Conservation (phyloP, 1,140 invertebrate species). For the Drosophila tristis region DNA sequence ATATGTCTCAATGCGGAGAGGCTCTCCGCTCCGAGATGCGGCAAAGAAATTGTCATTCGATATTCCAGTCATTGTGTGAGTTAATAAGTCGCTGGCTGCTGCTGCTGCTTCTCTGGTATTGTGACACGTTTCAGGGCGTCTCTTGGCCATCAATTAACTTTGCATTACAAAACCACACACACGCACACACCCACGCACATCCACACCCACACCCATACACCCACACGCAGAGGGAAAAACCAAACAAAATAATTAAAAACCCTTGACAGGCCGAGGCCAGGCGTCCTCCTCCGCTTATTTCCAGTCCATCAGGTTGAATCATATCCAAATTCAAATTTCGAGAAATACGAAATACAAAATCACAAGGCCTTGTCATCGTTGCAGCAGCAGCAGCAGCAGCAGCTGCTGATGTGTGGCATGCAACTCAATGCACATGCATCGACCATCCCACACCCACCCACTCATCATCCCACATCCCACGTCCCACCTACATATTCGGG, state of each 20-base stretch:
- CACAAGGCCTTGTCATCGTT: conserved; percentile 52
- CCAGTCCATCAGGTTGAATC: conserved; percentile 46
- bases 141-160: conserved; percentile 66
- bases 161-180: conserved; percentile 55
- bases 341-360: conserved; percentile 72
- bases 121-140: conserved; percentile 29
- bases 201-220: conserved; percentile 1
- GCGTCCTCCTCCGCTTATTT: not conserved
- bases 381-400: conserved; percentile 15
- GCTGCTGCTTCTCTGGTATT: conserved; percentile 7
- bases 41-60: conserved; percentile 13
- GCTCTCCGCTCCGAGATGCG: not conserved
- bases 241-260: conserved; percentile 81
- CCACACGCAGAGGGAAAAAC: conserved; percentile 36
- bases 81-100: conserved; percentile 43
- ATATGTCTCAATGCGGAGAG: not conserved
- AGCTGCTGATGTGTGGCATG: conserved; percentile 37
- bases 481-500: conserved; percentile 49
- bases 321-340: conserved; percentile 68
- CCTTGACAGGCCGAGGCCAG: conserved; percentile 48
- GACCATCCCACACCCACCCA: not conserved
- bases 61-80: conserved; percentile 30
- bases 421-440: conserved; percentile 52
- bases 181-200: conserved; percentile 8
- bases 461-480: conserved; percentile 5